Percentiles rank a stretch among this genome's conserved stretches.
Conservation (phyloP, 2,113 vertebrate species). For the Lepus timidus region DNA sequence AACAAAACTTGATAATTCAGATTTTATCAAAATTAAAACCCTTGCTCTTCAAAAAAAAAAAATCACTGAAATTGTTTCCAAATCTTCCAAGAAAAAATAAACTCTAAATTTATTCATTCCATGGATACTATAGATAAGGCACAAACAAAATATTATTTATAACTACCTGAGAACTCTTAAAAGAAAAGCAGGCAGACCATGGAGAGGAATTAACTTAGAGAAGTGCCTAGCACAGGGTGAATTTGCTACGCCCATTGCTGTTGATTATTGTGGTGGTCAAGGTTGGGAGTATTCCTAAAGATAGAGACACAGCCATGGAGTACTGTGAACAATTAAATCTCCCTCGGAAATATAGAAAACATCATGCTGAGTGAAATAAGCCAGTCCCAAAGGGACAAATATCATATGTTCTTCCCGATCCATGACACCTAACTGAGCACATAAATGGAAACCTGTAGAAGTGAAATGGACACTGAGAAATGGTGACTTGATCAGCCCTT, state of each 20-base stretch:
- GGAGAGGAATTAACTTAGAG: neutral
- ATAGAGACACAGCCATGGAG: neutral
- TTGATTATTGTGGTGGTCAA: too few relatives aligned
- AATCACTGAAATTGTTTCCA: neutral
- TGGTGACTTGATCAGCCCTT: too few relatives aligned
- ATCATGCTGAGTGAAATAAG: too few relatives aligned
- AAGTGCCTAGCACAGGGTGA: neutral
- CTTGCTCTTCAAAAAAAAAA: neutral
- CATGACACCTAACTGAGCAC: too few relatives aligned
- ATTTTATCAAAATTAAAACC: neutral
- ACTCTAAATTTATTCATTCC: neutral
- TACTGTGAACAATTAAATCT: neutral
- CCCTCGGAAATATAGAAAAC: neutral
- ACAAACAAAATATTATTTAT: neutral
- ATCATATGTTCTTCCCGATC: too few relatives aligned
- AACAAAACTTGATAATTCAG: too few relatives aligned
- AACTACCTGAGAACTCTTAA: neutral
- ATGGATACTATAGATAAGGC: constrained; percentile 10
- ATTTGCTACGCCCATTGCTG: neutral
- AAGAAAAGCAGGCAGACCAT: neutral
- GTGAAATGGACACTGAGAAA: too few relatives aligned
- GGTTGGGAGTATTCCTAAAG: neutral
- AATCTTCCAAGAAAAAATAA: neutral
- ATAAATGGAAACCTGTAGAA: too few relatives aligned
- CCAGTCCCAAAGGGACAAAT: too few relatives aligned